These are phyloP conservation scores for Leucophenga montana DNA, from an alignment of 2,888 invertebrate genomes.

Conservation along the genomic window DNA sequence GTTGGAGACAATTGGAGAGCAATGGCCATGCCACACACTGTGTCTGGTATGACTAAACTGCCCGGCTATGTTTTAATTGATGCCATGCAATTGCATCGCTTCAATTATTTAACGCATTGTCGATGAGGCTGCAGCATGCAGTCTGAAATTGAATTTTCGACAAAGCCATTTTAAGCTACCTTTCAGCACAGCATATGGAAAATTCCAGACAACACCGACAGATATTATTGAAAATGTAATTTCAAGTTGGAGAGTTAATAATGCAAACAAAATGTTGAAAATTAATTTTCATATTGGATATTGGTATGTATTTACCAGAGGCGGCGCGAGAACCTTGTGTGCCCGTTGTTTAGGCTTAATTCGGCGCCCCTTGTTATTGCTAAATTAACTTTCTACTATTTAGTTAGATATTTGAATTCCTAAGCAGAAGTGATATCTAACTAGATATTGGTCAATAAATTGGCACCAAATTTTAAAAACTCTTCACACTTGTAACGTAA, in stretches of 20 bases:
- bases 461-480: no score
- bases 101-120: slow-evolving; percentile 54
- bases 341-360: no score
- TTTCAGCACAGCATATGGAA: neutral
- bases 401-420: no score
- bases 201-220: neutral
- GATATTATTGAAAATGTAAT: slow-evolving; percentile 58
- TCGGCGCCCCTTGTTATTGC: no score
- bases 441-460: no score
- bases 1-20: slow-evolving; percentile 27
- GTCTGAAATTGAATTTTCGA: neutral
- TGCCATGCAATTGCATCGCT: slow-evolving; percentile 42
- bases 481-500: no score
- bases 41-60: slow-evolving; percentile 15
- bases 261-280: slow-evolving; percentile 30
- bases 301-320: neutral
- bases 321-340: no score
- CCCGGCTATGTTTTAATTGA: slow-evolving; percentile 32
- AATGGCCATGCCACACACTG: neutral
- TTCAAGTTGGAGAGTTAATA: slow-evolving; percentile 39
- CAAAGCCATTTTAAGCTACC: slow-evolving; percentile 56
- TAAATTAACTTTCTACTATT: no score
- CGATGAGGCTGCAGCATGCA: neutral
- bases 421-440: no score
- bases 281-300: slow-evolving; percentile 26